Conservation (phyloP, 2,113 vertebrate genomes). For the Podarcis raffonei region DNA sequence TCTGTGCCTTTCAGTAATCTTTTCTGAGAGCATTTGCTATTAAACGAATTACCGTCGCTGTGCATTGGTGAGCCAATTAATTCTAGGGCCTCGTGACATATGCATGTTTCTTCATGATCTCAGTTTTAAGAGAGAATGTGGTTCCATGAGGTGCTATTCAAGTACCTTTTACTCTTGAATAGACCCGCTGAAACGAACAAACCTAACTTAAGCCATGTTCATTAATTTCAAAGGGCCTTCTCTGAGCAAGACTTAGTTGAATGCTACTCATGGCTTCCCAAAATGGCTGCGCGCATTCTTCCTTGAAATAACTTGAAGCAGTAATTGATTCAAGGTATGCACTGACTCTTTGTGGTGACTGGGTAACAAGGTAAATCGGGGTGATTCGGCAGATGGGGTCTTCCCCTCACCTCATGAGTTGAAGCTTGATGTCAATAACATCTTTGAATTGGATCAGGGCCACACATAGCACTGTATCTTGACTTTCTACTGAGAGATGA, state of each 20-base stretch:
- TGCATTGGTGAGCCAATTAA: neutral
- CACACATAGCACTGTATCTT: too few species aligned
- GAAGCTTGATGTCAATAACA: too few species aligned
- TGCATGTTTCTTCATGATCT: neutral
- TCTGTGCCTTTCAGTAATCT: neutral
- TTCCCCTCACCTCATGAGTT: too few species aligned
- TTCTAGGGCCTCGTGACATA: neutral
- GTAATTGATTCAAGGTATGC: neutral
- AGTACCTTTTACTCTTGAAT: too few species aligned
- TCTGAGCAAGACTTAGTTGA: too few species aligned
- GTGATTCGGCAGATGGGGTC: neutral
- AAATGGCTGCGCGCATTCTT: neutral
- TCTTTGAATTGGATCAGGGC: too few species aligned
- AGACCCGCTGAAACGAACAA: too few species aligned
- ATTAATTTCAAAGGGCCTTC: too few species aligned
- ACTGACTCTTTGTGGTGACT: too few species aligned
- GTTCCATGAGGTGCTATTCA: neutral
- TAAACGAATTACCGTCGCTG: neutral
- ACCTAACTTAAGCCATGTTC: too few species aligned
- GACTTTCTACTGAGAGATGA: too few species aligned
- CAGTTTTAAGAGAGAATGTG: neutral
- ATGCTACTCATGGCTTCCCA: neutral
- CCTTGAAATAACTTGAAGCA: neutral
- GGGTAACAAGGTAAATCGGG: neutral
- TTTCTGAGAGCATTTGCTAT: neutral